phyloP scores from a whole-genome alignment of 2,888 invertebrate species.

The Euclidia mi region DNA sequence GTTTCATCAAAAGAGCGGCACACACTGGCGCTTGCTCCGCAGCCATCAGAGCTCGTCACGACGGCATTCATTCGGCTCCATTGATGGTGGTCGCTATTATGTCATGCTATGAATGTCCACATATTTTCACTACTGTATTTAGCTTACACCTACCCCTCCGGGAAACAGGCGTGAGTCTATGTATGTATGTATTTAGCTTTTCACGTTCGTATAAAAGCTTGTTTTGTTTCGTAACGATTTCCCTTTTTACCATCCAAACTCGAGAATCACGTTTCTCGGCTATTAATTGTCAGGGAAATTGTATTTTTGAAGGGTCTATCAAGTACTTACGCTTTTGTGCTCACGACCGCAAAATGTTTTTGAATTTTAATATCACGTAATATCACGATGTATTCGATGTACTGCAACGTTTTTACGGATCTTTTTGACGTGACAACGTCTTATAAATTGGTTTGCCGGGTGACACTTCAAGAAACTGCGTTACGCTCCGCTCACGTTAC shows the following conservation, averaged over 20 bases:
- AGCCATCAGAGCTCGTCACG: slow-evolving; percentile 80
- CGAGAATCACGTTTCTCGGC: slow-evolving; percentile 28
- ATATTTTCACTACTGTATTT: slow-evolving; percentile 60
- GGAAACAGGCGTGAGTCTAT: no score
- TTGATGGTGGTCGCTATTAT: slow-evolving; percentile 83
- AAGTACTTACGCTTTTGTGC: slow-evolving; percentile 14
- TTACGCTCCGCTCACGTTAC: no score
- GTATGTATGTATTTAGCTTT: no score
- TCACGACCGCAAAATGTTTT: slow-evolving; percentile 30
- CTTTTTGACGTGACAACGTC: no score
- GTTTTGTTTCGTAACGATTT: slow-evolving; percentile 49
- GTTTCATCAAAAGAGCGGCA: slow-evolving; percentile 85
- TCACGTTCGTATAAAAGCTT: slow-evolving; percentile 45
- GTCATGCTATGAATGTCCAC: slow-evolving; percentile 60
- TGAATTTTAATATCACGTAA: slow-evolving; percentile 51
- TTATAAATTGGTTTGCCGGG: no score
- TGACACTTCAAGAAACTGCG: no score
- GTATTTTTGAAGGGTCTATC: slow-evolving; percentile 47
- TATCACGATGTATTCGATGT: slow-evolving; percentile 32
- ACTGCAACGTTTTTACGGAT: no score
- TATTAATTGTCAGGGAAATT: slow-evolving; percentile 48
- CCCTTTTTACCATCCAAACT: slow-evolving; percentile 31
- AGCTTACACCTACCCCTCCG: no score
- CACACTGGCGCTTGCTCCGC: slow-evolving; percentile 65
- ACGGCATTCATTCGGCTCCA: slow-evolving; percentile 75